Evolutionary conservation across 1,140 invertebrate genomes (phyloP).

Genomic region (Laodelphax striatellus): DNA sequence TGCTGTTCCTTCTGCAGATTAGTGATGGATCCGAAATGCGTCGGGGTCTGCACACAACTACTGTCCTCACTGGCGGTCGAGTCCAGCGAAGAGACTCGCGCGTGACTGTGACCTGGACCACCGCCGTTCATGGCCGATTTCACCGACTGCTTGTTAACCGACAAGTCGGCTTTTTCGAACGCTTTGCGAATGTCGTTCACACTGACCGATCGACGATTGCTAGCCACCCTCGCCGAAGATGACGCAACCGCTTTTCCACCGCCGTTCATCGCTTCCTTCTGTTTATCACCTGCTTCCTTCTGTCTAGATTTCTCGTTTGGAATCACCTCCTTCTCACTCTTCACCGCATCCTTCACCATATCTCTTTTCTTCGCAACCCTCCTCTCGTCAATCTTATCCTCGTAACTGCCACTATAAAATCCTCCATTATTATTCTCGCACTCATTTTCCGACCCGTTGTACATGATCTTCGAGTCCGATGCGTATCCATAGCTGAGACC

Average conservation of each 20-base stretch:
- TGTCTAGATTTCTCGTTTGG: slow-evolving; percentile 2
- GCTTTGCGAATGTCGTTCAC: slow-evolving; percentile 48
- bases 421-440: background rate
- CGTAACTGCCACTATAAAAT: slow-evolving; percentile 1
- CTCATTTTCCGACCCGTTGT: slow-evolving; percentile 4
- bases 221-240: slow-evolving; percentile 17
- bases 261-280: too few relatives aligned
- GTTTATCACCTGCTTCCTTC: background rate
- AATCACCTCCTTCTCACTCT: background rate
- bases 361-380: too few relatives aligned
- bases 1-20: slow-evolving; percentile 38
- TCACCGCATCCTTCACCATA: too few relatives aligned
- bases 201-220: slow-evolving; percentile 29
- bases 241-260: slow-evolving; percentile 16
- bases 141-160: slow-evolving; percentile 1
- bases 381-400: background rate
- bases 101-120: slow-evolving; percentile 21
- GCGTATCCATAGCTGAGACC: background rate
- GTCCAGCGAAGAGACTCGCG: slow-evolving; percentile 36
- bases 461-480: slow-evolving; percentile 9
- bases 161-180: slow-evolving; percentile 40
- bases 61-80: slow-evolving; percentile 38
- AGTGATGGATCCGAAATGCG: slow-evolving; percentile 33
- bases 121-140: background rate
- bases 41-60: slow-evolving; percentile 25